Evolutionary conservation across 2,797 vertebrate species (phyloP), one percentile per base, ranked within the genome.

Genomic region (Tiaroga cobitis): DNA sequence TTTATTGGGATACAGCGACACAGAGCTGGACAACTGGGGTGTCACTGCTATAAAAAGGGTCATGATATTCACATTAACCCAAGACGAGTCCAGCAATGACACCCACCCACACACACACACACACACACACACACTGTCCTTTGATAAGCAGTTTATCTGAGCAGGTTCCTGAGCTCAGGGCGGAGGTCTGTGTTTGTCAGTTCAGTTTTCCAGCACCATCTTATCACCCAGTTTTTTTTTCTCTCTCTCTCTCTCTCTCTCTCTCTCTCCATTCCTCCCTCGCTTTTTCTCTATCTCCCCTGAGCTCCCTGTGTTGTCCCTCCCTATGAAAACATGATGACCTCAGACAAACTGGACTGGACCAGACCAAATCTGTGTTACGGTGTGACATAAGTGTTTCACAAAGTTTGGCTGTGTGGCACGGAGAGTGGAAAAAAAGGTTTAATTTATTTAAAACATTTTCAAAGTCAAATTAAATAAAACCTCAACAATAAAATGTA

Each of bases 291-390:
- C 6, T 39, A 49, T 83, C 83, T 80, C 65, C 80, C 83, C 34
- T 29, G 81, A 81, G 72, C 51, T 86, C 72, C 13, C 16, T 70
- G 65, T 79, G 81, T 86, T 86, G 41, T 86, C 26, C 73, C 80
- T 84, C 70, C 86, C 68, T 39, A 43, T 54, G 81, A 85, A 85
- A 85, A 81, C 76, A 87, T 85, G 70, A 69, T 85, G 76, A 69
- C 61, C 75, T 73, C 85, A 83, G 39, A 80, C 41, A 65, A 82
- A 26, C 73, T 56, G 63, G 46, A 83, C 69, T 34, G 34, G 26
- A 51, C 1, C 24, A 16, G 73, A 43, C 54, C 32, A 21, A 70
- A 51, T 39, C 32, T 70, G 3, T 76, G 32, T 37, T 34, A 5
- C 18, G 37, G 72, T 51, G 67, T 79, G 24, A 68, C 13, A 77